phyloP scores from a whole-genome alignment of 2,113 vertebrate species.

The Sturnus vulgaris region DNA sequence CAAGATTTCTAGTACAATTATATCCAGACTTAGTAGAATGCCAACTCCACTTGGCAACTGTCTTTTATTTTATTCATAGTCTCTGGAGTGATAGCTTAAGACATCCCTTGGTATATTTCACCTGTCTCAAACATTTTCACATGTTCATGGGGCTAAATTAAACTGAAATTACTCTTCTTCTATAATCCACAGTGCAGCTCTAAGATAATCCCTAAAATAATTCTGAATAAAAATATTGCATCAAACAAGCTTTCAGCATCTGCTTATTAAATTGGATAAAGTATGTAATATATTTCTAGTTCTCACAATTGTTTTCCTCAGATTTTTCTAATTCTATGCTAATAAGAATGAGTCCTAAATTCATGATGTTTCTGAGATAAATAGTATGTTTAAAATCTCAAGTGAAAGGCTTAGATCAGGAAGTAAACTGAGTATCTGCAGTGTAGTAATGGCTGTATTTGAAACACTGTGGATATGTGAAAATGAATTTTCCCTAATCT shows the following conservation, averaged over 20 bases:
- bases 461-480: neutral
- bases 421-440: neutral
- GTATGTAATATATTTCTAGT: constrained; percentile 15
- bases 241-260: constrained; percentile 33
- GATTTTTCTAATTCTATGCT: constrained; percentile 38
- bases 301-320: constrained; percentile 34
- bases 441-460: neutral
- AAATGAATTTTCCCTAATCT: neutral
- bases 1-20: constrained; percentile 55
- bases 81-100: constrained; percentile 59
- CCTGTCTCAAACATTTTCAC: constrained; percentile 48
- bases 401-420: neutral
- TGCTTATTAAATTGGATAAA: neutral
- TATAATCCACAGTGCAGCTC: constrained; percentile 44
- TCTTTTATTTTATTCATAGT: constrained; percentile 26
- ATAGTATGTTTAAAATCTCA: constrained; percentile 28
- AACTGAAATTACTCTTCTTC: constrained; percentile 40
- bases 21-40: constrained; percentile 54
- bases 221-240: constrained; percentile 55
- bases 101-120: constrained; percentile 40
- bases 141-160: constrained; percentile 37
- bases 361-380: neutral
- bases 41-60: constrained; percentile 33
- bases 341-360: constrained; percentile 9
- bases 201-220: constrained; percentile 62